These are phyloP conservation scores for Epinephelus lanceolatus DNA, from an alignment of 2,113 vertebrate genomes.

Conservation along the genomic window DNA sequence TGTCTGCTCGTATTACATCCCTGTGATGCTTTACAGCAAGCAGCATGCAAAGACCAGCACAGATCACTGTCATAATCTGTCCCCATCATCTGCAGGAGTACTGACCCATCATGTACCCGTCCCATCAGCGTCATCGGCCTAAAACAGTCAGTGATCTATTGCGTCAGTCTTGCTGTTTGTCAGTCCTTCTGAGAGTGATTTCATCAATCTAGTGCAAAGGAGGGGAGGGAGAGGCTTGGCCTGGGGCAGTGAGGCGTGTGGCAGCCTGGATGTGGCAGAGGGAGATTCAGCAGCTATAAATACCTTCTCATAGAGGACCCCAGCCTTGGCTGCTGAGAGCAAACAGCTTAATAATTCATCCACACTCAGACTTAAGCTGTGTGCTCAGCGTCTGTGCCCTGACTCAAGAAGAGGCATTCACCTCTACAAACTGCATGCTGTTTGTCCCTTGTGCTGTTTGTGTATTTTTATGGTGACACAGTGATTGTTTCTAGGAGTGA, in stretches of 20 bases:
- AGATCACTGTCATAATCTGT: constrained; percentile 37
- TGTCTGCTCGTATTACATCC: constrained; percentile 17
- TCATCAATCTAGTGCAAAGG: constrained; percentile 59
- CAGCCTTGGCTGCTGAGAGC: constrained; percentile 70
- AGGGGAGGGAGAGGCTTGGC: constrained; percentile 27
- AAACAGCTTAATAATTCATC: constrained; percentile 86
- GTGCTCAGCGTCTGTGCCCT: constrained; percentile 30
- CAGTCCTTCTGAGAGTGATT: constrained; percentile 33
- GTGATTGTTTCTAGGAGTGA: neutral
- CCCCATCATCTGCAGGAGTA: constrained; percentile 31
- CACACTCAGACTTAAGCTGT: constrained; percentile 55
- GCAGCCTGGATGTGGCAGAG: constrained; percentile 57
- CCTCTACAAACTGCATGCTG: constrained; percentile 6
- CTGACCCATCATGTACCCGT: constrained; percentile 32
- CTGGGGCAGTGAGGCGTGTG: constrained; percentile 60
- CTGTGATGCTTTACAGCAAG: constrained; percentile 19
- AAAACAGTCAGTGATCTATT: constrained; percentile 24
- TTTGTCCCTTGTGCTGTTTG: constrained; percentile 1
- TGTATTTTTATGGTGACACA: neutral
- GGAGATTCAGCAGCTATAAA: constrained; percentile 82
- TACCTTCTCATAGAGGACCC: constrained; percentile 70
- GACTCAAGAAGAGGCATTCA: constrained; percentile 33
- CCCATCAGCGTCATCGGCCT: constrained; percentile 43
- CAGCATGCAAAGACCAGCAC: constrained; percentile 39
- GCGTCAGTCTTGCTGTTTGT: constrained; percentile 7